Evolutionary conservation across 2,888 invertebrate genomes (phyloP).

Genomic region (Malthinus seriepunctatus): DNA sequence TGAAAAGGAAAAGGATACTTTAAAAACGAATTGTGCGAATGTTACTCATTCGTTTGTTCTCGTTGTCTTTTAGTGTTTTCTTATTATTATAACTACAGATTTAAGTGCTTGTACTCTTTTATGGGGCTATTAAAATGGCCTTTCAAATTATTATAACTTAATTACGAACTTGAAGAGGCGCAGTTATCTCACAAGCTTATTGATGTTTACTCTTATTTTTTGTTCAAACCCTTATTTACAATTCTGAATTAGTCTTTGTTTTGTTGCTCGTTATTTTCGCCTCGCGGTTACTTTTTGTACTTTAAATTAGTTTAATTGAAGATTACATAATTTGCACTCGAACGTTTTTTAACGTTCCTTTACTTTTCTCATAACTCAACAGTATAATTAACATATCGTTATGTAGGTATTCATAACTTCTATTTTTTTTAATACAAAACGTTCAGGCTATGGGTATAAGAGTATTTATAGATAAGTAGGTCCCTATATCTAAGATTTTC

Average conservation of each 20-base stretch:
- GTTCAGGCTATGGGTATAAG: too few species aligned
- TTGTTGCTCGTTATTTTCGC: constrained; percentile 25
- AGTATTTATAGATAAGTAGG: too few species aligned
- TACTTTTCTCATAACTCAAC: too few species aligned
- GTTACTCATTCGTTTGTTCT: constrained; percentile 43
- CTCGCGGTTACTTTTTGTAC: constrained; percentile 20
- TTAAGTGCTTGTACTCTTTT: constrained; percentile 54
- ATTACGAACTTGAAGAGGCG: constrained; percentile 39
- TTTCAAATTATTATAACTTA: constrained; percentile 54
- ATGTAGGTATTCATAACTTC: too few species aligned
- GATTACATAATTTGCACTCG: constrained; percentile 9
- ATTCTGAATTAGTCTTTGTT: constrained; percentile 29
- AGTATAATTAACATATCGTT: too few species aligned
- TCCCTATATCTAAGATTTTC: too few species aligned
- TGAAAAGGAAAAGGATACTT: background rate
- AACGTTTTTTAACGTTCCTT: constrained; percentile 17
- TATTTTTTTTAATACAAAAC: too few species aligned
- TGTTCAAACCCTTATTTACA: constrained; percentile 26
- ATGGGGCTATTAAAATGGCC: constrained; percentile 51
- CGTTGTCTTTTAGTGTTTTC: constrained; percentile 46
- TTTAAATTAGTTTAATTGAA: constrained; percentile 31
- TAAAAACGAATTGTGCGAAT: constrained; percentile 20
- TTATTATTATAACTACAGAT: constrained; percentile 51
- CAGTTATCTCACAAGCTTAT: constrained; percentile 28
- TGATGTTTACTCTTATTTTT: constrained; percentile 29